A percentile compares a stretch with the other conserved stretches of the same genome.
phyloP scores from a whole-genome alignment of 2,888 invertebrate genomes.

The Tubulanus polymorphus region DNA sequence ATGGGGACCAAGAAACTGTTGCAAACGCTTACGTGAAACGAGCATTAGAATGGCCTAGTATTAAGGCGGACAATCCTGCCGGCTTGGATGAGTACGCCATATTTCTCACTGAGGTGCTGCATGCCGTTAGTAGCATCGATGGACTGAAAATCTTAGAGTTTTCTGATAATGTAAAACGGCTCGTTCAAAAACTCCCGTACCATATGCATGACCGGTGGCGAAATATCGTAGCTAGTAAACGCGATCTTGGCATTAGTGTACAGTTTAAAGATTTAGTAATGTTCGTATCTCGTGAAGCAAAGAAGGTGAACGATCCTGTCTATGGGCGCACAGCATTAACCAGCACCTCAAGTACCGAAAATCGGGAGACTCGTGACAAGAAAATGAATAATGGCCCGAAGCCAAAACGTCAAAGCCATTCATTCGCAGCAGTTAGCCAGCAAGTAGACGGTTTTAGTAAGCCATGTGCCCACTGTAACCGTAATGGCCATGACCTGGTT shows the following conservation, averaged over 20 bases:
- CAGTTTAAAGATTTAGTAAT: conserved; percentile 6
- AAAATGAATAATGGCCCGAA: too few relatives aligned
- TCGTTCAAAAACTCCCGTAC: conserved; percentile 3
- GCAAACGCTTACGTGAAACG: conserved; percentile 11
- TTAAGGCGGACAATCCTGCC: conserved; percentile 7
- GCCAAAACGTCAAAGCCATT: too few relatives aligned
- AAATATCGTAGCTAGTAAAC: not conserved
- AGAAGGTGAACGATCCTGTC: conserved; percentile 9
- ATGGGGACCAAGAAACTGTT: conserved; percentile 10
- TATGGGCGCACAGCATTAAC: too few relatives aligned
- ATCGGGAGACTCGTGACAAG: too few relatives aligned
- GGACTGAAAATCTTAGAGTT: conserved; percentile 3
- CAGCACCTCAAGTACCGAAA: too few relatives aligned
- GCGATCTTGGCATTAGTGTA: not conserved
- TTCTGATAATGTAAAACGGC: conserved; percentile 7
- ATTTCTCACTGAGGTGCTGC: conserved; percentile 1
- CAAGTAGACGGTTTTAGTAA: too few relatives aligned
- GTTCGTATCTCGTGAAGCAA: conserved; percentile 12
- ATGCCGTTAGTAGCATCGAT: conserved; percentile 5
- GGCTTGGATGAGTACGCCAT: conserved; percentile 2
- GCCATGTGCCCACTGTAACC: too few relatives aligned
- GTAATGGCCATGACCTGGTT: too few relatives aligned
- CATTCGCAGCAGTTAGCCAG: too few relatives aligned
- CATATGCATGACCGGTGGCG: conserved; percentile 8
- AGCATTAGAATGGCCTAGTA: conserved; percentile 13